Base-by-base conservation (phyloP, 2,113 vertebrate genomes). In the Bagarius yarrelli region DNA sequence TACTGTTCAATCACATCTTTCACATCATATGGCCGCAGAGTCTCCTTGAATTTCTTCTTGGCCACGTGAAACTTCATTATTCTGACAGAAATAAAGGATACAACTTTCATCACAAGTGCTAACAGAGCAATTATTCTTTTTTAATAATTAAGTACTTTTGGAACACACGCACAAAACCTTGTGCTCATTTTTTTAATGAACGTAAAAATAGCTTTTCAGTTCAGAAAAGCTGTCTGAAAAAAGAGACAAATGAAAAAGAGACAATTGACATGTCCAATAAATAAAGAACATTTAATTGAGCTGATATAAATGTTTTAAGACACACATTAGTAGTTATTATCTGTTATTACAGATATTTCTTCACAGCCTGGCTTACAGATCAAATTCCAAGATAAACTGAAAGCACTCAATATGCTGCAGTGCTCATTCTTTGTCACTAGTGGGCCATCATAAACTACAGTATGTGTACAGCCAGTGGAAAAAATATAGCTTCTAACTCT, bases 1-100 rank as follows among this genome's bases (percentile, higher is more conserved):
- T 99, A 99, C 87, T 99, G 98, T 90, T 99, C 97, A 75, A 99
- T 99, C 64, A 99, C 98, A 85, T 99, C 98, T 91, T 99, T 99
- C 85, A 99, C 98, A 77, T 99, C 98, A 52, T 99, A 99, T 0
- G 98, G 97, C 66, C 97, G 95, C 83, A 99, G 78, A 0, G 97
- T 99, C 92, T 99, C 97, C 89, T 99, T 99, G 87, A 98, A 99
- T 89, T 98, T 99, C 84, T 97, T 95, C 89, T 99, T 99, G 82
- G 98, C 97, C 77, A 99, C 96, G 6, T 99, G 95, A 87, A 99
- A 99, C 89, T 97, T 99, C 97, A 99, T 98, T 87, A 98, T 98
- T 92, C 98, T 99, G 71, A 4, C 21, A 77, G n/a, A 23, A 66
- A 50, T 50, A 18, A 64, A 75, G 32, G 60, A 73, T 6, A 57